Conservation (phyloP, 2,113 vertebrate genomes). For the Equus przewalskii region DNA sequence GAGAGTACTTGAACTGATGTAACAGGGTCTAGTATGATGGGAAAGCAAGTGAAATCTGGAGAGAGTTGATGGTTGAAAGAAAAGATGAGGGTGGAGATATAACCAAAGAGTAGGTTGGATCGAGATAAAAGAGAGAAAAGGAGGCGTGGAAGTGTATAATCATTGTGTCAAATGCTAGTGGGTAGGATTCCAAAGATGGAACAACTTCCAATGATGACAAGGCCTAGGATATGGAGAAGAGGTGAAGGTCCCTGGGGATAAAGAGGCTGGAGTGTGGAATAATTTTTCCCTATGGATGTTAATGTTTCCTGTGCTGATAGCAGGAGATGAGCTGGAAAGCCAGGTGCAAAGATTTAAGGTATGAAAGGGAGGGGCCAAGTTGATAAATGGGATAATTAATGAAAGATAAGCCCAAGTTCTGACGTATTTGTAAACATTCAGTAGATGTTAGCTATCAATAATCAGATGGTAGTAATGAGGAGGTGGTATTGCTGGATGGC, state of each 20-base stretch:
- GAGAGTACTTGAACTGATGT: neutral
- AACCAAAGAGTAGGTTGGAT: neutral
- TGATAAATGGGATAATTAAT: neutral
- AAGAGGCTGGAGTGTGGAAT: neutral
- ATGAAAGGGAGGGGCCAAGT: neutral
- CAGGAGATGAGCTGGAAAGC: neutral
- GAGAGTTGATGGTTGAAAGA: neutral
- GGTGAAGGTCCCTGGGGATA: neutral
- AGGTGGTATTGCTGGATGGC: neutral
- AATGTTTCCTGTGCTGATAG: neutral
- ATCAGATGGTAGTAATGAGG: neutral
- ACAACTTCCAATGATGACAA: neutral
- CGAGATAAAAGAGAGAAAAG: neutral
- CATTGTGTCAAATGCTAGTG: neutral
- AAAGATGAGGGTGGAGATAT: neutral
- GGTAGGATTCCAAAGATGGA: neutral
- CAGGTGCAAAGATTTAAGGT: neutral
- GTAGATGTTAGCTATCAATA: neutral
- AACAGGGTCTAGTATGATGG: neutral
- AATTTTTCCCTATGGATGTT: neutral
- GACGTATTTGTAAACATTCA: neutral
- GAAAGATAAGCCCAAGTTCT: neutral
- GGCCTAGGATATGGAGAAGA: too few species aligned
- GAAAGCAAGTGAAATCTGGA: neutral
- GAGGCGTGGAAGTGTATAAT: neutral